Base-by-base conservation (phyloP, 2,888 invertebrate species). In the Oscheius sp. region DNA sequence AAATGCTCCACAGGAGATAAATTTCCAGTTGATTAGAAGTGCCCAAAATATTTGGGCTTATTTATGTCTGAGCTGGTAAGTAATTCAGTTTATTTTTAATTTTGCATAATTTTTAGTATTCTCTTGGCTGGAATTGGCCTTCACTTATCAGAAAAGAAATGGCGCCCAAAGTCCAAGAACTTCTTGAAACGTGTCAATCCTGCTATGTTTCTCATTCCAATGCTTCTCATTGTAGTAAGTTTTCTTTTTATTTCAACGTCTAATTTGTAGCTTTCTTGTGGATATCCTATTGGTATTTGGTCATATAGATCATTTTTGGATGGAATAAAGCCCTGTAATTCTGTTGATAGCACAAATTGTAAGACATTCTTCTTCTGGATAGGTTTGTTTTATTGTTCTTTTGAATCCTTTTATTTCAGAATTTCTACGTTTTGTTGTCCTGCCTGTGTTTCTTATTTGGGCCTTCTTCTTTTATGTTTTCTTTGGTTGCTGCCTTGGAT, bases 121-220 rank as follows among this genome's bases (percentile, higher is more conserved):
- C 35, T 49, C 7, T 5, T 29, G 25, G 55, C 68, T 53, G 68
- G 49, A 12, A 13, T 52, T 0, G 29, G 29, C 25, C 21, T 68
- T 13, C 35, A 16, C 1, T 23, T 41, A 49, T 18, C 27, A 12
- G 68, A 68, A 21, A 68, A 29, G 23, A 43, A 46, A 13, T 63
- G 45, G 21, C 55, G 53, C 3, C 68, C 21, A 25, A 27, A 41
- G 18, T 35, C 35, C 5, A 35, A 35, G 35, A 18, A 16, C 0
- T 61, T 35, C 18, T n/a, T 35, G 5, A 56, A 58, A 18, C 9
- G 29, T 6, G 18, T 70, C 6, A 70, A 70, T n/a, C 70, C 70
- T 1, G 70, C 58, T 3, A 18, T 70, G 9, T 21, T 70, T 5
- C 53, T 70, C 12, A 13, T 59, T 5, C 70, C 70, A 5, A 18